These are phyloP conservation scores for Tupiocoris notatus DNA, from an alignment of 2,888 invertebrate genomes.

Conservation along the genomic window DNA sequence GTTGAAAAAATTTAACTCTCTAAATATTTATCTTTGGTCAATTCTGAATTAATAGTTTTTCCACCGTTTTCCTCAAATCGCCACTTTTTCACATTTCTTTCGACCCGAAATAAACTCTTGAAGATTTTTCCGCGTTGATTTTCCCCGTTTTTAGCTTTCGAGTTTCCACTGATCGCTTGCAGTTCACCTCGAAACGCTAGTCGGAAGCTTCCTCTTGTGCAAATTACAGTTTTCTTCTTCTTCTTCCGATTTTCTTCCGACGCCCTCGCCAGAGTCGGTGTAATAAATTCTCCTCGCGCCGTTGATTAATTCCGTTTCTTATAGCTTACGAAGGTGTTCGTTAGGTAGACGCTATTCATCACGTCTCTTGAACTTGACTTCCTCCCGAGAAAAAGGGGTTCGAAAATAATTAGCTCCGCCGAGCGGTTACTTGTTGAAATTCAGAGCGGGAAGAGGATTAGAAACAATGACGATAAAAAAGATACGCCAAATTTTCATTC, in stretches of 20 bases:
- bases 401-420: not conserved
- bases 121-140: not conserved
- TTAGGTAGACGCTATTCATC: not conserved
- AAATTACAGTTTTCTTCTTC: no score
- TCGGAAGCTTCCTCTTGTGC: not conserved
- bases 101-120: not conserved
- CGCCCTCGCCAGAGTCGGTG: not conserved
- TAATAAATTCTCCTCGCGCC: not conserved
- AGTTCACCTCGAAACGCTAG: not conserved
- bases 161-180: no score
- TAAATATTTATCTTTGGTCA: no score
- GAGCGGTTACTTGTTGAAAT: not conserved
- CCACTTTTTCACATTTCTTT: no score
- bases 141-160: not conserved
- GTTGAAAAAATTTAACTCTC: no score
- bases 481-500: no score
- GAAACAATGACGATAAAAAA: not conserved
- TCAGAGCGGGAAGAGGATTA: not conserved
- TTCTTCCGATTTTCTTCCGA: not conserved
- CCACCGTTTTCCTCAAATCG: no score
- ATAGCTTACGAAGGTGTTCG: not conserved
- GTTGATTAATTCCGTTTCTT: not conserved
- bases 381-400: not conserved
- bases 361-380: not conserved
- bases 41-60: no score